Conservation (phyloP, 1,140 invertebrate species). For the Cherax destructor region DNA sequence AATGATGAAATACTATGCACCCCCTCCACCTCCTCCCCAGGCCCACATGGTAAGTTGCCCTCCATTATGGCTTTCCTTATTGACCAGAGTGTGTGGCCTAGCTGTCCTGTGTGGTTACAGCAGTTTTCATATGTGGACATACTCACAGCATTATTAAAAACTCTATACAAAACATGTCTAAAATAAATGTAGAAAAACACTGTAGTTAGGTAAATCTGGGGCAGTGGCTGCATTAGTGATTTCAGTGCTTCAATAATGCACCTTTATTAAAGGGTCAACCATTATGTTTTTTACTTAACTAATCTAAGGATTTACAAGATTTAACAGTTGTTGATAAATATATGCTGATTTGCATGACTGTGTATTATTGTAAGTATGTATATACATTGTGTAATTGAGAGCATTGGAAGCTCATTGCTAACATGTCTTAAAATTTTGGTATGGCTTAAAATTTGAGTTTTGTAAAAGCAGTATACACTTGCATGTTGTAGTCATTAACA, state of each 20-base stretch:
- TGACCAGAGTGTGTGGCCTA: conserved; percentile 13
- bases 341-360: background rate
- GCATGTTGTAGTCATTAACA: background rate
- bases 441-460: background rate
- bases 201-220: background rate
- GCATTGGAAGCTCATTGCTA: background rate
- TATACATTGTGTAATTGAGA: background rate
- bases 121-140: conserved; percentile 1
- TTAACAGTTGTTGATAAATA: background rate
- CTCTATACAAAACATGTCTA: background rate
- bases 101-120: conserved; percentile 12
- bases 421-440: background rate
- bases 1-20: conserved; percentile 72
- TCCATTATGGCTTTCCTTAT: conserved; percentile 8
- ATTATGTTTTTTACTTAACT: background rate
- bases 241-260: background rate
- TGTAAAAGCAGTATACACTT: background rate
- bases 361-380: background rate
- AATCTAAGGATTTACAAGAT: background rate
- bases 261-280: background rate
- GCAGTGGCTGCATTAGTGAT: background rate
- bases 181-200: background rate
- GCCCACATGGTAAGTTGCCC: conserved; percentile 69
- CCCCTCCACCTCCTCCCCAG: conserved; percentile 70
- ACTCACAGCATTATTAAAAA: background rate